These are phyloP conservation scores for Yasuhikotakia modesta DNA, from an alignment of 2,797 vertebrate species.

Conservation along the genomic window DNA sequence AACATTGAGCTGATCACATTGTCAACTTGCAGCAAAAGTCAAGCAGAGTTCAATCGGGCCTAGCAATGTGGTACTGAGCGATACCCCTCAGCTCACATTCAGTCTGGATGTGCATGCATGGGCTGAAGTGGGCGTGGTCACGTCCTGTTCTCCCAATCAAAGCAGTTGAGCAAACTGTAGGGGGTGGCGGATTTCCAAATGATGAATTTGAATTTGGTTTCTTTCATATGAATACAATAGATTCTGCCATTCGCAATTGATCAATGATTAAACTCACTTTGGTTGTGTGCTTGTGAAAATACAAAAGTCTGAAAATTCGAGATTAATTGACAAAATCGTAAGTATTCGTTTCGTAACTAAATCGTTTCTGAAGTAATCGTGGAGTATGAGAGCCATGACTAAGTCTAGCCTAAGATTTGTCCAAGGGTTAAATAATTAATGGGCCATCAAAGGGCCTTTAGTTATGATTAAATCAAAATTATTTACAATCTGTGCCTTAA, in stretches of 20 bases:
- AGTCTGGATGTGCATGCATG: slow-evolving; percentile 74
- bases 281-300: slow-evolving; percentile 72
- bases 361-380: neutral
- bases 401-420: neutral
- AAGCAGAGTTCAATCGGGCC: slow-evolving; percentile 75
- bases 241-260: slow-evolving; percentile 91
- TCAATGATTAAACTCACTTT: slow-evolving; percentile 73
- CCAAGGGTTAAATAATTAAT: no score
- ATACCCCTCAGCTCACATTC: slow-evolving; percentile 58
- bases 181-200: slow-evolving; percentile 48
- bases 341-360: no score
- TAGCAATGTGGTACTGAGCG: slow-evolving; percentile 67
- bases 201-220: slow-evolving; percentile 53
- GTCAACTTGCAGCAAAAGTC: slow-evolving; percentile 96
- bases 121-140: slow-evolving; percentile 57
- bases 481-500: neutral
- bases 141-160: slow-evolving; percentile 41
- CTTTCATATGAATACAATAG: slow-evolving; percentile 81
- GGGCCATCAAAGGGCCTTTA: no score
- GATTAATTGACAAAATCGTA: no score
- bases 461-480: no score
- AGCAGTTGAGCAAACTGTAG: slow-evolving; percentile 28
- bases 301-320: slow-evolving; percentile 61
- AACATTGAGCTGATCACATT: slow-evolving; percentile 89
- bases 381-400: neutral